Evolutionary conservation across 2,888 invertebrate genomes (phyloP).

Genomic region (Epinotia demarniana): DNA sequence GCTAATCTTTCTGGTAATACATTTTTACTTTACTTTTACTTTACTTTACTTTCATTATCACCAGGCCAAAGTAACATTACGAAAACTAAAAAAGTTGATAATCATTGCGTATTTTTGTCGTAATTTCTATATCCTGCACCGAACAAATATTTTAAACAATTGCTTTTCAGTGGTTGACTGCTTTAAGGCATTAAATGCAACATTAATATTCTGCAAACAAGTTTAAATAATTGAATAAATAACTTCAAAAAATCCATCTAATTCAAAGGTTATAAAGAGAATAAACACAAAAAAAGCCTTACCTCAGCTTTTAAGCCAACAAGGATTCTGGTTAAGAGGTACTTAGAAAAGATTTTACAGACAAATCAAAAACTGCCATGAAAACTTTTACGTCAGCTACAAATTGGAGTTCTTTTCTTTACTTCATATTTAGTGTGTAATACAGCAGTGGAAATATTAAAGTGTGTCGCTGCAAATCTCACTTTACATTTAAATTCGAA

Average conservation of each 20-base stretch:
- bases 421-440: conserved; percentile 51
- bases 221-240: no score
- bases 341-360: conserved; percentile 56
- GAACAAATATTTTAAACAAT: no score
- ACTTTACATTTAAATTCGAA: conserved; percentile 51
- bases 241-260: no score
- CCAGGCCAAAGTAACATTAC: background rate
- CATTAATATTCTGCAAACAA: no score
- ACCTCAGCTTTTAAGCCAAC: conserved; percentile 9
- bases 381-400: conserved; percentile 67
- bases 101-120: no score
- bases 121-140: no score
- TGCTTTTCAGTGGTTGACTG: no score
- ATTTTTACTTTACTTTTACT: no score
- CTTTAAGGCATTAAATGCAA: no score
- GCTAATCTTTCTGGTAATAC: no score
- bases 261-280: background rate
- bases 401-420: conserved; percentile 66
- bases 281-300: background rate
- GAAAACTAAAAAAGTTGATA: background rate
- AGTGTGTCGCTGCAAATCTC: conserved; percentile 35
- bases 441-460: conserved; percentile 59
- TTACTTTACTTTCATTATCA: no score
- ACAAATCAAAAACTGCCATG: conserved; percentile 65
- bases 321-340: conserved; percentile 27